Percentiles rank a stretch among this genome's conserved stretches.
Evolutionary conservation across 2,888 invertebrate genomes (phyloP).

Genomic region (Candidula unifasciata): DNA sequence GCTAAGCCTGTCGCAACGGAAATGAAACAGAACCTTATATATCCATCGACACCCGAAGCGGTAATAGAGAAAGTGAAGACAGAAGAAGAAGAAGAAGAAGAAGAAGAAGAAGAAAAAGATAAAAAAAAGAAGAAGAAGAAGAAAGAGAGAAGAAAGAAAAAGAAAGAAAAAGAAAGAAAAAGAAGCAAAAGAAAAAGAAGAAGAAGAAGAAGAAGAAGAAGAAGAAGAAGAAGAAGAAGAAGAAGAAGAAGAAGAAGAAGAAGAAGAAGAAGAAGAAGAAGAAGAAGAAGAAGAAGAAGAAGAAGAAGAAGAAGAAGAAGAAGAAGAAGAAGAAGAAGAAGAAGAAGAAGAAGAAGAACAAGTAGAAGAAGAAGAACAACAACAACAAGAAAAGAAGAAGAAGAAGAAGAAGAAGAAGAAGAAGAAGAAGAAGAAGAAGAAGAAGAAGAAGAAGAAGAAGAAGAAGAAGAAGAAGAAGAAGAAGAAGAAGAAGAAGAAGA

Average conservation of each 20-base stretch:
- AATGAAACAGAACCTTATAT: too few relatives aligned
- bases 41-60: too few relatives aligned
- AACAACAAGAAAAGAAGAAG: too few relatives aligned
- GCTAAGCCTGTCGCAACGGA: too few relatives aligned
- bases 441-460: background rate
- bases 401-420: slow-evolving; percentile 14
- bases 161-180: background rate
- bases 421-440: slow-evolving; percentile 15
- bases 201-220: background rate
- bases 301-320: too few relatives aligned
- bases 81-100: background rate
- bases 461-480: slow-evolving; percentile 11
- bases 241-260: background rate
- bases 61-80: too few relatives aligned
- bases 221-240: background rate
- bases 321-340: too few relatives aligned
- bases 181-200: background rate
- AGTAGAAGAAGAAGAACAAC: background rate
- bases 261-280: background rate
- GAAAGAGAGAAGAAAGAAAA: background rate
- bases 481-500: slow-evolving; percentile 8
- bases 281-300: background rate
- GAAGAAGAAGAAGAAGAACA: too few relatives aligned
- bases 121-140: background rate
- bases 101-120: background rate